These are phyloP conservation scores for Metellina segmentata DNA, from an alignment of 2,888 invertebrate genomes.

Conservation along the genomic window DNA sequence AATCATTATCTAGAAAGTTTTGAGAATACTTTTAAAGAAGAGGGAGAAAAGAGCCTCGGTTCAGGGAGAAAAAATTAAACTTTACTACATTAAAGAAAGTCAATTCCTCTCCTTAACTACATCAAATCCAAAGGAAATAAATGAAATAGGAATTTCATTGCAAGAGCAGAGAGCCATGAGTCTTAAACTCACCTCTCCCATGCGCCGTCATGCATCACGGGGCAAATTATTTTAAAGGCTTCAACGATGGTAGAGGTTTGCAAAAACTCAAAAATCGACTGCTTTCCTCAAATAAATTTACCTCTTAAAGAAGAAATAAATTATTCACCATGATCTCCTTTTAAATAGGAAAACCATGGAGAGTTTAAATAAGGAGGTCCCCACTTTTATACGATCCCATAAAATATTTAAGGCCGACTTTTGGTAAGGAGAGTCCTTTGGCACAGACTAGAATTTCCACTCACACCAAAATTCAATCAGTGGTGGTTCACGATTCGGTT, in stretches of 20 bases:
- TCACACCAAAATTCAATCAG: slow-evolving; percentile 43
- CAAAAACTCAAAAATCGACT: slow-evolving; percentile 48
- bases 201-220: slow-evolving; percentile 36
- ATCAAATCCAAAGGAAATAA: slow-evolving; percentile 20
- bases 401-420: slow-evolving; percentile 74
- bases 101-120: slow-evolving; percentile 12
- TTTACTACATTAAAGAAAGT: neutral
- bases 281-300: slow-evolving; percentile 53
- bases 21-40: too few relatives aligned
- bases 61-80: neutral
- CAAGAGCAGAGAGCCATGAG: neutral
- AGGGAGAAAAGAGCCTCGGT: too few relatives aligned
- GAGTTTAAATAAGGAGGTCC: slow-evolving; percentile 59
- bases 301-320: slow-evolving; percentile 60
- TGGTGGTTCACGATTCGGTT: neutral
- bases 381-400: slow-evolving; percentile 67
- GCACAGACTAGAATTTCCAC: slow-evolving; percentile 1
- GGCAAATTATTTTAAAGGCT: slow-evolving; percentile 51
- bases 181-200: neutral
- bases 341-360: slow-evolving; percentile 55
- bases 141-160: slow-evolving; percentile 30
- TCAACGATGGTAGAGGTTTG: neutral
- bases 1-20: too few relatives aligned
- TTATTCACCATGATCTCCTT: slow-evolving; percentile 67
- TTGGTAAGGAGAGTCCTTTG: slow-evolving; percentile 11